Evolutionary conservation across 2,113 vertebrate genomes (phyloP).

Genomic region (Syrrhaptes paradoxus): DNA sequence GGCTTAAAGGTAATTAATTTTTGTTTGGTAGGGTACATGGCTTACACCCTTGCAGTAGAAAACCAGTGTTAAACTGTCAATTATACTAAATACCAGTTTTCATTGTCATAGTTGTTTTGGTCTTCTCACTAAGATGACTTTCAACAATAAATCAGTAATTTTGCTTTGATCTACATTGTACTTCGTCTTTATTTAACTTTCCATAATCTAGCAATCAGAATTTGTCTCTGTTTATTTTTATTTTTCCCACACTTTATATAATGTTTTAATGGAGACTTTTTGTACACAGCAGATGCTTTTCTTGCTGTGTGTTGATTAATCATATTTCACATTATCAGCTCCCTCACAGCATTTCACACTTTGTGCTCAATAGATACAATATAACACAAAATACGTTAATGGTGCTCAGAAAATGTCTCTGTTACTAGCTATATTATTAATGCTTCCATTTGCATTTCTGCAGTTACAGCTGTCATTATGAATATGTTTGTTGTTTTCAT

Average conservation of each 20-base stretch:
- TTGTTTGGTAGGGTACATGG: background rate
- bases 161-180: background rate
- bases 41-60: background rate
- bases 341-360: background rate
- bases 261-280: background rate
- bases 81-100: background rate
- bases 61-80: background rate
- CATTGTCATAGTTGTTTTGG: background rate
- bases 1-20: constrained; percentile 28
- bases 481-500: background rate
- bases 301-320: constrained; percentile 21
- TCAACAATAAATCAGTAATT: background rate
- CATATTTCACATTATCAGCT: background rate
- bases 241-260: background rate
- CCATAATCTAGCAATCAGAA: background rate
- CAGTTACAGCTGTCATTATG: background rate
- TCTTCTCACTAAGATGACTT: background rate
- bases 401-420: background rate
- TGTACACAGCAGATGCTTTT: background rate
- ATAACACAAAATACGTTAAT: background rate
- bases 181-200: background rate
- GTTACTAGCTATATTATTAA: background rate
- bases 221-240: background rate
- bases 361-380: background rate
- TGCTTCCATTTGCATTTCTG: background rate